Evolutionary conservation across 1,140 invertebrate genomes (phyloP).

Genomic region (Magallana angulata): DNA sequence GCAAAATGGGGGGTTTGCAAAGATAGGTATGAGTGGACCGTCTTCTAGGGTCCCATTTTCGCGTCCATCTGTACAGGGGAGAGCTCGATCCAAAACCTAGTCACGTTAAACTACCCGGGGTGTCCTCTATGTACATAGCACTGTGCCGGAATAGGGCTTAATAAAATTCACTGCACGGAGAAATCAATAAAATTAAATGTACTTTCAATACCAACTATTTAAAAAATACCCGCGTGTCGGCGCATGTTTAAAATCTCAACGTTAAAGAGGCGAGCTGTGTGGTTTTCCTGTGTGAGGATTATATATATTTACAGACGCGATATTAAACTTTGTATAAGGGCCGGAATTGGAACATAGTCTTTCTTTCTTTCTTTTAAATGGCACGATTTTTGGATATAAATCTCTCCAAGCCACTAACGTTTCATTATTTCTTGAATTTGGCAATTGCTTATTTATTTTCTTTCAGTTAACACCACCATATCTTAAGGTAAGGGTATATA

Average conservation of each 20-base stretch:
- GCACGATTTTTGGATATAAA: no score
- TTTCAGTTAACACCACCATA: no score
- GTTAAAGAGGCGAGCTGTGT: background rate
- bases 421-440: no score
- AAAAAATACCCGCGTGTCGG: background rate
- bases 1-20: background rate
- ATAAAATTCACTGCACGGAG: background rate
- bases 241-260: conserved; percentile 1
- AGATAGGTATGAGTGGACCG: background rate
- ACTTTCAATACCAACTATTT: background rate
- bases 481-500: no score
- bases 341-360: background rate
- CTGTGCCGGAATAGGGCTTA: no score
- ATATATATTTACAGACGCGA: no score
- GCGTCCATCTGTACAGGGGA: background rate
- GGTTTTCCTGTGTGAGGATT: no score
- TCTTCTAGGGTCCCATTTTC: background rate
- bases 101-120: background rate
- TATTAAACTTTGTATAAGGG: background rate
- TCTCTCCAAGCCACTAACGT: no score
- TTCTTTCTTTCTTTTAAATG: background rate
- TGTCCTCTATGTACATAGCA: background rate
- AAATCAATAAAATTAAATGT: conserved; percentile 33
- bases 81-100: background rate
- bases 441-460: no score